These are phyloP conservation scores for Mobula hypostoma DNA, from an alignment of 2,113 vertebrate species.

Conservation along the genomic window DNA sequence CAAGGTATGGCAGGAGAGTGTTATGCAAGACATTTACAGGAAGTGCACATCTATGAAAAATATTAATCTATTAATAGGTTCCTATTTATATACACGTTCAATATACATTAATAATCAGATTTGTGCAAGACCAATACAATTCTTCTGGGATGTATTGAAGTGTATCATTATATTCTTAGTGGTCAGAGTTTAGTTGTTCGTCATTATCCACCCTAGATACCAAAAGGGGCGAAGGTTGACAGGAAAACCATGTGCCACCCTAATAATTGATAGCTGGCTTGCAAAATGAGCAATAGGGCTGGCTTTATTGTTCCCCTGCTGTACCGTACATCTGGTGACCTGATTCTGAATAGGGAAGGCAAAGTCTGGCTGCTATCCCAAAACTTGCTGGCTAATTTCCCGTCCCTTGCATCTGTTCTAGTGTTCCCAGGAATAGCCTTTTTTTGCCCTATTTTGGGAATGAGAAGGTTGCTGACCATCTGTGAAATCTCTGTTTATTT, in stretches of 20 bases:
- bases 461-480: neutral
- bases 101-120: neutral
- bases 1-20: neutral
- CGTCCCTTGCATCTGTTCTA: neutral
- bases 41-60: neutral
- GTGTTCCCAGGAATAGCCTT: neutral
- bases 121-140: neutral
- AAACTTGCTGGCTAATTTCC: neutral
- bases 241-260: neutral
- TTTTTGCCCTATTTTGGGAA: constrained; percentile 5
- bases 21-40: neutral
- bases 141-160: neutral
- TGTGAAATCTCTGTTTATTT: too few relatives aligned
- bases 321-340: neutral
- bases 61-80: neutral
- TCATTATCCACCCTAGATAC: neutral
- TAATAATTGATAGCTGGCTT: neutral
- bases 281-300: neutral
- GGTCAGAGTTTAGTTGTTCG: constrained; percentile 6
- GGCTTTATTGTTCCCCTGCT: neutral
- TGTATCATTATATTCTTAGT: neutral
- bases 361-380: neutral
- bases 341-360: neutral
- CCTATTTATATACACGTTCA: neutral
- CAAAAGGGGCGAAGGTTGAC: neutral